Conservation (phyloP, 2,797 vertebrate species). For the Lepilemur ruficaudatus region DNA sequence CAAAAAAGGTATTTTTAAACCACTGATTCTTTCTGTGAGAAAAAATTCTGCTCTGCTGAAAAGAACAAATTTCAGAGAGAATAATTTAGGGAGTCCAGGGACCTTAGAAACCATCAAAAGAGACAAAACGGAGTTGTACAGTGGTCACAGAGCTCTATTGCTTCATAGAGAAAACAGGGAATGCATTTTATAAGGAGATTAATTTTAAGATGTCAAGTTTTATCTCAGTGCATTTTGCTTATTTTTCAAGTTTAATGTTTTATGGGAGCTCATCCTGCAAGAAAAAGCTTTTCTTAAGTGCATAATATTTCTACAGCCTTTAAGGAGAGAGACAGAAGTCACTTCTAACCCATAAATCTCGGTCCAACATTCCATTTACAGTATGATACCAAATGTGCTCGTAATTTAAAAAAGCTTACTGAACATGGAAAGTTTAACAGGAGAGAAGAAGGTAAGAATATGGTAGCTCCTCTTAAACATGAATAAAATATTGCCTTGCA, state of each 20-base stretch:
- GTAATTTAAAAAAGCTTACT: not conserved
- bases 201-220: slow-evolving; percentile 44
- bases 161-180: slow-evolving; percentile 41
- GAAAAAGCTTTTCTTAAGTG: not conserved
- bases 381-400: not conserved
- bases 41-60: slow-evolving; percentile 41
- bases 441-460: not conserved
- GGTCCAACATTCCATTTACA: not conserved
- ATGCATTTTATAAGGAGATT: slow-evolving; percentile 46
- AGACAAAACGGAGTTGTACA: not conserved
- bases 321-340: not conserved
- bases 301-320: not conserved
- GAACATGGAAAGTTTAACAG: not conserved
- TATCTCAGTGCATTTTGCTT: not conserved
- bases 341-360: not conserved
- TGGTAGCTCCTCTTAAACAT: not conserved
- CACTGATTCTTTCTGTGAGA: slow-evolving; percentile 39
- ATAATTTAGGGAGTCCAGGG: slow-evolving; percentile 51
- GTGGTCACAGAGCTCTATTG: not conserved
- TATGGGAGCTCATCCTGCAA: not conserved
- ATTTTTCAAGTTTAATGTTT: slow-evolving; percentile 5
- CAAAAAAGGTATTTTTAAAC: slow-evolving; percentile 43
- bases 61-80: slow-evolving; percentile 57
- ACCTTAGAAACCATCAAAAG: slow-evolving; percentile 48
- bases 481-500: not conserved